A percentile compares a stretch with the other conserved stretches of the same genome.
Conservation (phyloP, 2,888 invertebrate genomes). For the Himalopsyche kuldschensis region DNA sequence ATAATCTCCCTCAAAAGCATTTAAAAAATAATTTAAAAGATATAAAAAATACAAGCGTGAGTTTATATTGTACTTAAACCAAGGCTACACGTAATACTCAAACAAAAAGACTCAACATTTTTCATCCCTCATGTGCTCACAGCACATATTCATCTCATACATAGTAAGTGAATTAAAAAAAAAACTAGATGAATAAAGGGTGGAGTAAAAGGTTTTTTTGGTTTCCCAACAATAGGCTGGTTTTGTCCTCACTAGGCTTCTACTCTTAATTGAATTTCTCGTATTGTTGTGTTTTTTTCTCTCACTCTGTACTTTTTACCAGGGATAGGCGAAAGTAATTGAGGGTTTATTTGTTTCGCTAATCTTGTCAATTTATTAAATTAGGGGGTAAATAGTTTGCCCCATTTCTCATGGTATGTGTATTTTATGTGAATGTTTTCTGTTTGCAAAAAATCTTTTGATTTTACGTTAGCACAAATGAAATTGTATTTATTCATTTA, state of each 20-base stretch:
- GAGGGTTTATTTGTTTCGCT: neutral
- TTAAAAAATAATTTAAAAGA: too few species aligned
- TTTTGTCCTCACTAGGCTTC: neutral
- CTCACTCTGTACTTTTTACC: neutral
- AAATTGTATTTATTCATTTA: too few species aligned
- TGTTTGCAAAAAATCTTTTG: too few species aligned
- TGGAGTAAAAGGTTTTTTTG: slow-evolving; percentile 3
- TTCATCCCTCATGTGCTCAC: neutral
- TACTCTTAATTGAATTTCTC: neutral
- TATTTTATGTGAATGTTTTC: neutral
- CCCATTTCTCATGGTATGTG: neutral
- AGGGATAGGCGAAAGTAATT: neutral
- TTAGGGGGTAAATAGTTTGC: neutral
- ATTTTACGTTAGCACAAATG: too few species aligned
- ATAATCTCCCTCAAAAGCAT: too few species aligned
- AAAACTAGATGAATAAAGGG: neutral
- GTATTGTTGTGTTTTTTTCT: slow-evolving; percentile 4
- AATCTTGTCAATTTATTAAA: neutral
- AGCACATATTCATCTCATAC: neutral
- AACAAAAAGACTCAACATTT: neutral
- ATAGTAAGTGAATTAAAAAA: neutral
- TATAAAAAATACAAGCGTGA: too few species aligned
- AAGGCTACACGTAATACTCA: neutral
- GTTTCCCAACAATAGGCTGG: neutral
- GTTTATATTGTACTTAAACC: too few species aligned